Evolutionary conservation across 1,140 invertebrate species (phyloP), one percentile per base, ranked within the genome.

Genomic region (Brachionus plicatilis): DNA sequence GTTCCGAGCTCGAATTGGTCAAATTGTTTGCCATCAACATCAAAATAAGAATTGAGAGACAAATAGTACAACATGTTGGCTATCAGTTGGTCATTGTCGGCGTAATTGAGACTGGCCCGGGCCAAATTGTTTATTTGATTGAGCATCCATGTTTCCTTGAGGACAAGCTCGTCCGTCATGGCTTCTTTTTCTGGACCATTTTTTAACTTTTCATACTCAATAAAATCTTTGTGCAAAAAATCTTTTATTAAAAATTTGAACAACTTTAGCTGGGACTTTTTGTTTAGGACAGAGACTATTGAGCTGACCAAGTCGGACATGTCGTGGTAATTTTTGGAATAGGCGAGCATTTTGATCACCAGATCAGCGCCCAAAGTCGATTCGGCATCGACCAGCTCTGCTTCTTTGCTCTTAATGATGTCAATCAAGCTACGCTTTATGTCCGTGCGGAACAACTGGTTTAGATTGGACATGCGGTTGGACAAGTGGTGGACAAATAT

Each of bases 311-410:
- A 76, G 43, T 76, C 72, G 72, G 72, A 76, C 27, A 76, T 12
- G 29, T 76, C 72, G 50, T 50, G 43, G 43, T 76, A 76, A 76
- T 76, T 76, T 76, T 76, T 76, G 3, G 45, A 29, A 50, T 53
- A 50, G 11, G 11, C 27, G 2, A 76, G 24, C 11, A 76, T 76
- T 50, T 76, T 76, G 45, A 76, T 76, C 1, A 76, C 27, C 43
- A 76, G 29, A 76, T 76, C 72, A 20, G 72, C 72, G 17, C 72
- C 72, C 33, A 76, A 41, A 11, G 72, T 50, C 72, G 41, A 47
- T 24, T 76, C 72, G 5, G 12, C 11, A 14, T 76, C 43, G 27
- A 41, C 20, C 12, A 76, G 24, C 27, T 76, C 43, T 14, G n/a
- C 5, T n/a, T 76, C 72, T 53, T 76, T 76, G 17, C 11, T 4